Percentiles rank a stretch among this genome's conserved stretches.
Conservation (phyloP, 2,797 vertebrate genomes). For the Rhincodon typus region DNA sequence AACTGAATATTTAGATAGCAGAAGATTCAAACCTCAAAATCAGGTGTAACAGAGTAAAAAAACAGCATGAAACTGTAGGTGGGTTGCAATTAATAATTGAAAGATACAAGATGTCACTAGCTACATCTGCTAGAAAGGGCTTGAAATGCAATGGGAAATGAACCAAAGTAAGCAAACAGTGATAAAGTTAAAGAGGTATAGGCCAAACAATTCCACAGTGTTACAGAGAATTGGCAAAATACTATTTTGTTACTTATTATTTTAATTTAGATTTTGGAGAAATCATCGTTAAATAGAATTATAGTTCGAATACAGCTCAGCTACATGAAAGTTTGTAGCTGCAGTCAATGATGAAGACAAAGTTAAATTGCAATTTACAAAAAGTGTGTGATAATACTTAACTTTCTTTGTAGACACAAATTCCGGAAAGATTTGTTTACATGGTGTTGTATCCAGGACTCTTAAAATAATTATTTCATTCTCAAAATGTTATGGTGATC, state of each 20-base stretch:
- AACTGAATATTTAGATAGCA: background rate
- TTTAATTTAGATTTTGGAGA: background rate
- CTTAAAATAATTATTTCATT: background rate
- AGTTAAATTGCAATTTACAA: background rate
- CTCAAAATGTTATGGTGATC: too few relatives aligned
- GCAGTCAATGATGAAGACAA: background rate
- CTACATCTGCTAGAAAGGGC: background rate
- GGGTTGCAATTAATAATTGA: conserved; percentile 3
- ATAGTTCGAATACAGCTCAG: background rate
- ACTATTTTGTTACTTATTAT: background rate
- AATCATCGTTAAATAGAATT: background rate
- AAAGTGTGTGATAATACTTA: background rate
- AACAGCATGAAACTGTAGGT: background rate
- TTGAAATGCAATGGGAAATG: background rate
- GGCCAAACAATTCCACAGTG: background rate
- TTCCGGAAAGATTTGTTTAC: background rate
- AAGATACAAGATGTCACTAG: background rate
- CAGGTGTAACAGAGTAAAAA: background rate
- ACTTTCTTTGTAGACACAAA: background rate
- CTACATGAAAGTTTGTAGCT: background rate
- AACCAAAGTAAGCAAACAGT: background rate
- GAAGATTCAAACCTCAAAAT: background rate
- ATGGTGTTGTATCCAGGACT: background rate
- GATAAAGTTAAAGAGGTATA: background rate
- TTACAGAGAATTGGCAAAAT: background rate